Percentiles rank a stretch among this genome's conserved stretches.
These are phyloP conservation scores for Turritopsis rubra DNA, from an alignment of 30 jellyfish, hydroid and myxozoan species.

Conservation along the genomic window DNA sequence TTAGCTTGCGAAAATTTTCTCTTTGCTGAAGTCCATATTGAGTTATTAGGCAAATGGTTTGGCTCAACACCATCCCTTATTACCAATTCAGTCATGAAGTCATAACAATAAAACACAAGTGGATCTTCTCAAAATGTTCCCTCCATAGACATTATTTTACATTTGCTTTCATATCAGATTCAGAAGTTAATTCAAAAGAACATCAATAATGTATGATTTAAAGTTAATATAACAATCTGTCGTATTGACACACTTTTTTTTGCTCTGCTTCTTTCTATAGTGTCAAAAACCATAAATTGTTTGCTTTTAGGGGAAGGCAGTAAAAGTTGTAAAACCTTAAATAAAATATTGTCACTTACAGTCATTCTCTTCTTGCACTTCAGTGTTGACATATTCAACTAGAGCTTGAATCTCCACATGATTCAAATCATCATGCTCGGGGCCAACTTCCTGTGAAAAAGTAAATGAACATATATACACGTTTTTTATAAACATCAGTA, in stretches of 20 bases:
- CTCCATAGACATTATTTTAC: not conserved
- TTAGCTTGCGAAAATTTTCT: not conserved
- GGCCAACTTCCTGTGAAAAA: conserved; percentile 77
- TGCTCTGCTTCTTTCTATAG: not conserved
- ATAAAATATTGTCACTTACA: conserved; percentile 34
- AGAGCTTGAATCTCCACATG: conserved; percentile 91
- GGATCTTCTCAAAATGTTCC: not conserved
- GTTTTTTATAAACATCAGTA: not conserved
- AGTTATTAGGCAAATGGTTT: not conserved
- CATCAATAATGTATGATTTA: not conserved
- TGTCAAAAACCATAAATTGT: not conserved
- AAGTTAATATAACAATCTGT: not conserved
- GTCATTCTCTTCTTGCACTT: conserved; percentile 95
- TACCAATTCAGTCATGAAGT: not conserved
- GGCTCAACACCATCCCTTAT: not conserved
- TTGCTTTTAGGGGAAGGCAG: not conserved
- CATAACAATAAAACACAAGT: not conserved
- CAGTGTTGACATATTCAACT: conserved; percentile 89
- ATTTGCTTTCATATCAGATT: not conserved
- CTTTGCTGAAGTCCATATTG: conserved; percentile 11
- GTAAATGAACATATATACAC: not conserved
- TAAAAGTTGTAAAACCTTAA: not conserved
- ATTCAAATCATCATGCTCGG: conserved; percentile 80
- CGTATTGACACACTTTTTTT: not conserved
- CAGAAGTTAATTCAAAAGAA: not conserved